Evolutionary conservation across 2,888 invertebrate genomes (phyloP).

Genomic region (Hemistola chrysoprasaria): DNA sequence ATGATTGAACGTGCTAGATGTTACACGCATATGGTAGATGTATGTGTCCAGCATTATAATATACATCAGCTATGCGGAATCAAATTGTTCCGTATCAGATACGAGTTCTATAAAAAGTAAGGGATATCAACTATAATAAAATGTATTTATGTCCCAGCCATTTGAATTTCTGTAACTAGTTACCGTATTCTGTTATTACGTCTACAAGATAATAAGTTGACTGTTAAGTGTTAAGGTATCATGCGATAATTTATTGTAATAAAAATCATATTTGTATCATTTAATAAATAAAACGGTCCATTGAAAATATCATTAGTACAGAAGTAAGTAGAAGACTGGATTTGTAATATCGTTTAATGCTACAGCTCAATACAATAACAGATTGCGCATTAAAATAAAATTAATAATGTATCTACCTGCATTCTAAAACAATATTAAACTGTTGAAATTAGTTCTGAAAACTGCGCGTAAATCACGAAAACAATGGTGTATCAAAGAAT

Average conservation of each 20-base stretch:
- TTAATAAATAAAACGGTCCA: slow-evolving; percentile 14
- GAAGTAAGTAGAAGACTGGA: slow-evolving; percentile 17
- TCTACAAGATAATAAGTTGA: slow-evolving; percentile 14
- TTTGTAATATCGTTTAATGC: slow-evolving; percentile 14
- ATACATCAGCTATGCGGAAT: slow-evolving; percentile 51
- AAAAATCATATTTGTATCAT: slow-evolving; percentile 20
- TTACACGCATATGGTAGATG: slow-evolving; percentile 24
- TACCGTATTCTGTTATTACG: slow-evolving; percentile 16
- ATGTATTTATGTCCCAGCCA: neutral
- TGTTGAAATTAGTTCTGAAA: slow-evolving; percentile 32
- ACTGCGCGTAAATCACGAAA: slow-evolving; percentile 28
- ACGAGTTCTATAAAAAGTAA: slow-evolving; percentile 35
- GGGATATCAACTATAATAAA: slow-evolving; percentile 26
- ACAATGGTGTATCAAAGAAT: slow-evolving; percentile 41
- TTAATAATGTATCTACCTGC: slow-evolving; percentile 7
- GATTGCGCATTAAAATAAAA: slow-evolving; percentile 18
- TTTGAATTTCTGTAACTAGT: slow-evolving; percentile 11
- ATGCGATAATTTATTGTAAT: slow-evolving; percentile 29
- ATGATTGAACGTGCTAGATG: slow-evolving; percentile 25
- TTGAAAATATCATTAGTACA: slow-evolving; percentile 6
- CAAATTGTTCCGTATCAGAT: slow-evolving; percentile 42
- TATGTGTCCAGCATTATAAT: slow-evolving; percentile 46
- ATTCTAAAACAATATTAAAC: slow-evolving; percentile 25
- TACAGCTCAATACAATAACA: slow-evolving; percentile 14
- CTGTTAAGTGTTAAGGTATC: slow-evolving; percentile 21